These are phyloP conservation scores for Erpobdella octoculata DNA, from an alignment of 2,888 invertebrate species.

Conservation along the genomic window DNA sequence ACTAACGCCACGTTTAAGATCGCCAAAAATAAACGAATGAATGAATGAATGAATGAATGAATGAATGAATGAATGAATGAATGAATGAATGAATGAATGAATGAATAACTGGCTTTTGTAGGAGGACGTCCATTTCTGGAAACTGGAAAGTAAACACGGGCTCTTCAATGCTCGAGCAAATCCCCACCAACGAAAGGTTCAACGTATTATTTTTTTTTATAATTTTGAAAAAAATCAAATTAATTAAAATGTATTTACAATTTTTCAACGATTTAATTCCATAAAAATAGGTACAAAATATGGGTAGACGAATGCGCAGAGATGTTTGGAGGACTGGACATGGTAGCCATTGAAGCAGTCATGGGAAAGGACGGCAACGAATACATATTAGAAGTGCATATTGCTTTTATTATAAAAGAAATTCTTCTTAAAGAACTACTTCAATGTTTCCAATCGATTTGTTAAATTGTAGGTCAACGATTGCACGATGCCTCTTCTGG, in stretches of 20 bases:
- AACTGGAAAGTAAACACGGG: slow-evolving; percentile 99
- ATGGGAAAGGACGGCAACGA: slow-evolving; percentile 88
- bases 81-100: no score
- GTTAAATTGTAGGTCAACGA: slow-evolving; percentile 70
- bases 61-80: no score
- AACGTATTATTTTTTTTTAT: neutral
- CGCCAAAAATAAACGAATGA: no score
- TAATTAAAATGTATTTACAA: neutral
- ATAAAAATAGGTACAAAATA: slow-evolving; percentile 63
- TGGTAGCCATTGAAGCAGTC: slow-evolving; percentile 81
- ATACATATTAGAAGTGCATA: slow-evolving; percentile 71
- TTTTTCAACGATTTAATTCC: neutral
- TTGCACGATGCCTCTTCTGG: slow-evolving; percentile 79
- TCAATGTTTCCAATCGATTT: neutral
- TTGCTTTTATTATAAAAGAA: neutral
- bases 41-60: no score
- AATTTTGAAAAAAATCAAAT: no score
- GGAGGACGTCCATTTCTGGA: slow-evolving; percentile 95
- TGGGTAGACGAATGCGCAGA: slow-evolving; percentile 77
- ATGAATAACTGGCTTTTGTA: slow-evolving; percentile 48
- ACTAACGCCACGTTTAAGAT: no score
- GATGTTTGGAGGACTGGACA: slow-evolving; percentile 75
- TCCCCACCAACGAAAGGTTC: slow-evolving; percentile 81
- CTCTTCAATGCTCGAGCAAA: slow-evolving; percentile 94
- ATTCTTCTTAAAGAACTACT: neutral